phyloP scores from a whole-genome alignment of 2,113 vertebrate genomes.

The Phaethornis superciliosus region DNA sequence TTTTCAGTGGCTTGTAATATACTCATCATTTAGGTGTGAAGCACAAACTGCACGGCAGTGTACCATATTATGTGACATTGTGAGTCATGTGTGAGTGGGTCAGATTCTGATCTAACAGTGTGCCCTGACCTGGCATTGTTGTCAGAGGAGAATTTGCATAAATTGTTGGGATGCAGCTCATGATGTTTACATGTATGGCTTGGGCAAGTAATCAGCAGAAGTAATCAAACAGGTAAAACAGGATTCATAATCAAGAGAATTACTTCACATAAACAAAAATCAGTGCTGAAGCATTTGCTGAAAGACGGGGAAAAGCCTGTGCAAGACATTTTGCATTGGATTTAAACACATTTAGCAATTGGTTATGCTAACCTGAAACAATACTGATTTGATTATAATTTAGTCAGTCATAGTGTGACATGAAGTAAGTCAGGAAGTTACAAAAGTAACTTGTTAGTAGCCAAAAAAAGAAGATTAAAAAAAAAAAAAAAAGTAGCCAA shows the following conservation, averaged over 20 bases:
- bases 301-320: background rate
- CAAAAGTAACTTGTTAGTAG: background rate
- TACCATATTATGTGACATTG: background rate
- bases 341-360: conserved; percentile 9
- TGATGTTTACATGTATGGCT: conserved; percentile 22
- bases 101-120: background rate
- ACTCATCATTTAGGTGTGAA: background rate
- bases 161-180: background rate
- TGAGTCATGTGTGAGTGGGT: background rate
- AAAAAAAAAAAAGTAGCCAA: background rate
- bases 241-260: conserved; percentile 40
- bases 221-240: conserved; percentile 56
- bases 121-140: background rate
- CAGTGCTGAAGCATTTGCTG: background rate
- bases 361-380: conserved; percentile 32
- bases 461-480: conserved; percentile 13
- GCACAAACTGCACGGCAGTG: background rate
- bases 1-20: background rate
- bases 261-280: background rate
- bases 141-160: background rate
- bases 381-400: background rate
- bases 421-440: background rate
- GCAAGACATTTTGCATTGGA: background rate
- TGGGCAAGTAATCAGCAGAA: conserved; percentile 34
- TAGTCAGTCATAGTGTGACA: conserved; percentile 9